Evolutionary conservation across 2,113 vertebrate genomes (phyloP).

Genomic region (Felis catus): DNA sequence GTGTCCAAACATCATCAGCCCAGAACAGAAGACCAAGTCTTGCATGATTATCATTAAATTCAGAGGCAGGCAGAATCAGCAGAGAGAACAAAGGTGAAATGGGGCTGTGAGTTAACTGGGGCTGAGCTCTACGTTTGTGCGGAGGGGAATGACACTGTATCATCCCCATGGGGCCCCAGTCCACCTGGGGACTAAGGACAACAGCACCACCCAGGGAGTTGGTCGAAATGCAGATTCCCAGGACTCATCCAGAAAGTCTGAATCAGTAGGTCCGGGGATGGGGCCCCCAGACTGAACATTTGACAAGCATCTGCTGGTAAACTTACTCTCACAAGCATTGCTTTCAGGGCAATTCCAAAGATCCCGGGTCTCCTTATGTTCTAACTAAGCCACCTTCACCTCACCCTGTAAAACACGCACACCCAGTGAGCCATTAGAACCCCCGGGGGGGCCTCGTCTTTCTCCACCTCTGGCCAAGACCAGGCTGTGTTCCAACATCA

Average conservation of each 20-base stretch:
- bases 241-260: neutral
- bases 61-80: neutral
- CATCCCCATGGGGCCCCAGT: fast-evolving
- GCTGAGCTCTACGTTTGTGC: neutral
- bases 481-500: neutral
- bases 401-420: neutral
- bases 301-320: neutral
- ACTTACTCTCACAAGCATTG: neutral
- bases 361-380: neutral
- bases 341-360: neutral
- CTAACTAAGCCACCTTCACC: neutral
- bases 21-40: neutral
- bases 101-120: neutral
- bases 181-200: neutral
- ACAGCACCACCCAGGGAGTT: neutral
- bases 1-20: neutral
- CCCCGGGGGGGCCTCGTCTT: too few species aligned
- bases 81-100: neutral
- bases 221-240: neutral
- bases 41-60: neutral
- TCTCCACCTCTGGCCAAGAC: neutral
- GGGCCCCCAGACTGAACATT: neutral
- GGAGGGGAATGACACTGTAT: too few species aligned
- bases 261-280: neutral
- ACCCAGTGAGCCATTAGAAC: neutral